Conservation (phyloP, 2,113 vertebrate species). For the Arenaria interpres region DNA sequence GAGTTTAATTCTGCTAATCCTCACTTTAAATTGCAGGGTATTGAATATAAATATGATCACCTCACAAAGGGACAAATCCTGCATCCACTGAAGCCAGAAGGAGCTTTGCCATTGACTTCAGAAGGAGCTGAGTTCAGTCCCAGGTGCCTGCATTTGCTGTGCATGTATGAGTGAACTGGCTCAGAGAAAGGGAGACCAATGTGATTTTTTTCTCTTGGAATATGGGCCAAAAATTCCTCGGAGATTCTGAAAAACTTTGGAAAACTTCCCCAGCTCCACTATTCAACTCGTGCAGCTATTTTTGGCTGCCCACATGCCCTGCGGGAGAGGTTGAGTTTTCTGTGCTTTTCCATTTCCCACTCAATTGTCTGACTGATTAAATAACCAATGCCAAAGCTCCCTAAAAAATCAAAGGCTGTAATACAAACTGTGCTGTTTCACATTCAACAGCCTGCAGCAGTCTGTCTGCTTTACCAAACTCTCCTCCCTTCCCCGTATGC, state of each 20-base stretch:
- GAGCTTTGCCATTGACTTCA: not conserved
- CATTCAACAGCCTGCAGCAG: not conserved
- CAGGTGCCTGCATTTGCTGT: not conserved
- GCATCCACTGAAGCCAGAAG: not conserved
- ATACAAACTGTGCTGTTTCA: not conserved
- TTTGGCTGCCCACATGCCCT: not conserved
- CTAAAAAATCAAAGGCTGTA: not conserved
- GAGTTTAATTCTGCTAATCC: constrained; percentile 67
- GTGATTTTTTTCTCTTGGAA: not conserved
- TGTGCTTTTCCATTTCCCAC: not conserved
- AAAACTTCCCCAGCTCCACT: not conserved
- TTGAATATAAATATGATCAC: constrained; percentile 33
- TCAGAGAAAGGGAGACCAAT: not conserved
- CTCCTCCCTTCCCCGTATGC: not conserved
- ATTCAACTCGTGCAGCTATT: not conserved
- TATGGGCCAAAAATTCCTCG: not conserved
- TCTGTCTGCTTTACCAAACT: not conserved
- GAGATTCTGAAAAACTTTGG: constrained; percentile 10
- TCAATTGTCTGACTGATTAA: not conserved
- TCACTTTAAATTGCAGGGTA: constrained; percentile 41
- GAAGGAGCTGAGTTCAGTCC: not conserved
- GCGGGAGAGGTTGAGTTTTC: not conserved
- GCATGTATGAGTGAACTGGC: not conserved
- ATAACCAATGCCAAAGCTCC: not conserved
- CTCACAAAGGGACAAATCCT: constrained; percentile 27